Evolutionary conservation across 2,113 vertebrate species (phyloP), one percentile per base, ranked within the genome.

Genomic region (Pseudopipra pipra): DNA sequence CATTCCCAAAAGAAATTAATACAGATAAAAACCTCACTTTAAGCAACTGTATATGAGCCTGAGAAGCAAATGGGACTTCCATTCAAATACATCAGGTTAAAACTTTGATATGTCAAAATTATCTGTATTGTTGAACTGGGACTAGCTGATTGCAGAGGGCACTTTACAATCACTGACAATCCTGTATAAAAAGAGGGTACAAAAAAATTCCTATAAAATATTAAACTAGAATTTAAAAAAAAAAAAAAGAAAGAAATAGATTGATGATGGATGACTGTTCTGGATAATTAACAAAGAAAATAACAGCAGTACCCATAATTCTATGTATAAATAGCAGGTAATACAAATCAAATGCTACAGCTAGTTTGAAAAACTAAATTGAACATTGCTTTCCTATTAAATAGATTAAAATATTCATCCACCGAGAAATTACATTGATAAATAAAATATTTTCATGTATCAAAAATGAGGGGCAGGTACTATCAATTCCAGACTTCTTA

Each of bases 321-420:
- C 72, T 66, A 51, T 25, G 33, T 63, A 95, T 94, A 95, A 93
- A 95, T 81, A 95, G 66, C 61, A 91, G 59, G 66, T 58, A 94
- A 81, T 23, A 37, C 59, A 87, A 94, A 89, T 35, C 85, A 95
- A 95, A 94, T 67, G 78, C 79, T 90, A 95, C 56, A 85, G 72
- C 71, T 82, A 90, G 33, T 76, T 74, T 88, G 87, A 84, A 95
- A 84, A 86, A 78, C 74, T 81, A 90, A 78, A 82, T 8, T 47
- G 80, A 90, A 90, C 44, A 82, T 33, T 83, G 84, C n/a, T 85
- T 96, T 91, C 41, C 62, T 73, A 81, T 81, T 93, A 96, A 96
- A 96, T 77, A 95, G 89, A 75, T 93, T 94, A 85, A 91, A 95
- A 88, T 91, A 96, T 68, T 90, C 12, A 96, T 94, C 90, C 87